Evolutionary conservation across 2,113 vertebrate species (phyloP), one percentile per base, ranked within the genome.

Genomic region (Colinus virginianus): DNA sequence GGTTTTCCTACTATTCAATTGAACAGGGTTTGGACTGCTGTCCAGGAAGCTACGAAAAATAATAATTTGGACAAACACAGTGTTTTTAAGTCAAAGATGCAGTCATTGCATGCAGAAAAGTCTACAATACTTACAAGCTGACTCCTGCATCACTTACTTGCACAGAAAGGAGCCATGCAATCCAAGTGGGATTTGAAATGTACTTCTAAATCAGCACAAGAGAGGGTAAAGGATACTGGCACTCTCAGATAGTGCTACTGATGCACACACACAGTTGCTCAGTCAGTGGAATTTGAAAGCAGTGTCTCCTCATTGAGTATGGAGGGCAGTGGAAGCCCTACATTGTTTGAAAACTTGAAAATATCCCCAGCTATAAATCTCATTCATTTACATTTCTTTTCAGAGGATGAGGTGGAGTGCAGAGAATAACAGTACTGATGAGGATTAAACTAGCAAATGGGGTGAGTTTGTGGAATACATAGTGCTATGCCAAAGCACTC

Each of bases 341-440:
- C 45, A 71, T 87, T 92, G 67, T 94, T 78, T 87, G 38, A 88
- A 95, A 94, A 94, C 84, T 89, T 94, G 75, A 95, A 95, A 96
- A 88, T 46, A 56, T 94, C 78, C 71, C 87, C 90, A 69, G 77
- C 90, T 96, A 86, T 95, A 96, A 91, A 95, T 96, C 83, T 91
- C 69, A 78, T 71, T 91, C 56, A 96, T 97, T 97, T 97, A 92
- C 93, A 96, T 97, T 94, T 96, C 88, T 93, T 95, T 97, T 96
- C 87, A 95, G 87, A 91, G 69, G 30, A 56, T 77, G 88, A 96
- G 87, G 63, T 91, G 77, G 93, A 95, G 59, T 80, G 32, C 88
- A 56, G 72, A 92, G 70, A 84, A 96, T 94, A 72, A 69, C 61
- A 94, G 79, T 97, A 95, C 46, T 94, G 91, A 92, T 90, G 53